phyloP scores from a whole-genome alignment of 2,888 invertebrate species.

The Sinohyriopsis cumingii region DNA sequence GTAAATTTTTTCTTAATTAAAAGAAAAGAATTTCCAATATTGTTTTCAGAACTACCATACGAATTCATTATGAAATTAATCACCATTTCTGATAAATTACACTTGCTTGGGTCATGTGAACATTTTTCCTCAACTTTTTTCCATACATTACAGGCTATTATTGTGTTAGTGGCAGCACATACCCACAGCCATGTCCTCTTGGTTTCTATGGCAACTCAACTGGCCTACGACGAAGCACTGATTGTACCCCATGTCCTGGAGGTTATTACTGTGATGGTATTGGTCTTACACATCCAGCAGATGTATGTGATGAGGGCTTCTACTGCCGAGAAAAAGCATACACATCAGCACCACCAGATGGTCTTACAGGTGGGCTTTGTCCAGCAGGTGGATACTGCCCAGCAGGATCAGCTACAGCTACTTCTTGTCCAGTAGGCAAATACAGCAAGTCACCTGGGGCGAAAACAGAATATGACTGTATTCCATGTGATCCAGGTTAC shows the following conservation, averaged over 20 bases:
- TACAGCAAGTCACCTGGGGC: slow-evolving; percentile 67
- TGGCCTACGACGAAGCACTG: slow-evolving; percentile 57
- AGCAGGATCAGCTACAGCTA: slow-evolving; percentile 59
- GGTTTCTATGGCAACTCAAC: slow-evolving; percentile 70
- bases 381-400: slow-evolving; percentile 70
- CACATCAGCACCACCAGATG: slow-evolving; percentile 69
- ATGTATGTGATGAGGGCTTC: slow-evolving; percentile 65
- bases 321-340: slow-evolving; percentile 68
- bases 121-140: background rate
- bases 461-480: slow-evolving; percentile 65
- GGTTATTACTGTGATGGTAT: slow-evolving; percentile 70
- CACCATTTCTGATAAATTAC: too few species aligned
- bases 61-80: too few species aligned
- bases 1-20: too few species aligned
- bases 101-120: too few species aligned
- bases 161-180: slow-evolving; percentile 67
- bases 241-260: slow-evolving; percentile 69
- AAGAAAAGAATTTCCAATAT: too few species aligned
- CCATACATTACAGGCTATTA: slow-evolving; percentile 55
- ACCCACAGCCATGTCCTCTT: slow-evolving; percentile 65
- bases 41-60: too few species aligned
- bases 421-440: slow-evolving; percentile 62
- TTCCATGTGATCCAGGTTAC: slow-evolving; percentile 68
- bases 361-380: slow-evolving; percentile 67
- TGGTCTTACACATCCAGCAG: slow-evolving; percentile 64